phyloP scores from a whole-genome alignment of 53 echinoderm and acorn worm species.

The Hippasteria phrygiana region DNA sequence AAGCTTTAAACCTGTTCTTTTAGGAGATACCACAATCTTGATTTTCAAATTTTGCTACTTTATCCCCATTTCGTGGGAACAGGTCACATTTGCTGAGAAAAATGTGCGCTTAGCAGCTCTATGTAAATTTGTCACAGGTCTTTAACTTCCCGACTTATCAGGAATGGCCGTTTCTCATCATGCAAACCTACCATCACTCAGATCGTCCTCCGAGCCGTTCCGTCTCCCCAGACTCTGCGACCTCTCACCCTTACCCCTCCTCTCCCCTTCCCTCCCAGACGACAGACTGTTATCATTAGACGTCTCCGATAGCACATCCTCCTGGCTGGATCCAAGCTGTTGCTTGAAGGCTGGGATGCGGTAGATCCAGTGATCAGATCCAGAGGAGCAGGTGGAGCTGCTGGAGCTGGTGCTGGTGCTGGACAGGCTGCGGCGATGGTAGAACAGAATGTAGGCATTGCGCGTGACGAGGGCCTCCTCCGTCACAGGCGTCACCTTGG shows the following conservation, averaged over 20 bases:
- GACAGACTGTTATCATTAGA: constrained; percentile 44
- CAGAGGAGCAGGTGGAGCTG: constrained; percentile 72
- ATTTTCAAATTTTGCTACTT: no score
- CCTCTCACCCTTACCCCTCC: constrained; percentile 27
- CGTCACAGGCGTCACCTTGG: constrained; percentile 74
- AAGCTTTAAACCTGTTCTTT: no score
- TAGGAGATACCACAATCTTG: no score
- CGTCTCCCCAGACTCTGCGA: constrained; percentile 40
- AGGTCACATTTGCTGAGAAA: no score
- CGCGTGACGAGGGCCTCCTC: constrained; percentile 78
- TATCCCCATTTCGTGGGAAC: no score
- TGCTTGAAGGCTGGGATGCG: constrained; percentile 42
- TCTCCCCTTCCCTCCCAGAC: constrained; percentile 5
- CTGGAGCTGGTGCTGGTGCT: constrained; percentile 63
- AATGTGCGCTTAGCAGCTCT: no score
- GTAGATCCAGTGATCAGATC: constrained; percentile 75
- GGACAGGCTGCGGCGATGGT: constrained; percentile 77
- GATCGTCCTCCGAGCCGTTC: constrained; percentile 33
- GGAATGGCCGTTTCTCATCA: background rate
- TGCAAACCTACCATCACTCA: constrained; percentile 38
- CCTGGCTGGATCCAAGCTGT: constrained; percentile 32
- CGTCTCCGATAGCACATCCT: constrained; percentile 37
- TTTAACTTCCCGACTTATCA: no score
- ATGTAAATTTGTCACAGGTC: no score
- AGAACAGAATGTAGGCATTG: constrained; percentile 94